Percentiles rank a stretch among this genome's conserved stretches.
Conservation (phyloP, 2,797 vertebrate genomes). For the Eremophila alpestris region DNA sequence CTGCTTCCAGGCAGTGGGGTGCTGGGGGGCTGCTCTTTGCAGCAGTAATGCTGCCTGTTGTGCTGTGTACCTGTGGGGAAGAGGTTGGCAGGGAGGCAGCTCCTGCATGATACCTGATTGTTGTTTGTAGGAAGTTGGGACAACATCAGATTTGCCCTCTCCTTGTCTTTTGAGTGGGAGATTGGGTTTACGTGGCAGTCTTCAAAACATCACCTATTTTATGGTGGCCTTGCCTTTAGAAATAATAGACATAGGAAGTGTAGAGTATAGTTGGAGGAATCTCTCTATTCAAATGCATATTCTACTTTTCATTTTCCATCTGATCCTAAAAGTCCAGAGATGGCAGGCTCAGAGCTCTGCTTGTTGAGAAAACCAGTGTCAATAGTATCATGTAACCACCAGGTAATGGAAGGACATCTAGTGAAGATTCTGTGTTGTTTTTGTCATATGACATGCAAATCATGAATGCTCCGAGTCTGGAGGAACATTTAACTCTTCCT, state of each 20-base stretch:
- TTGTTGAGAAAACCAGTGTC: background rate
- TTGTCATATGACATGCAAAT: background rate
- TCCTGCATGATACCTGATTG: background rate
- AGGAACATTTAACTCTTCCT: background rate
- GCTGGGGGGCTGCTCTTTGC: background rate
- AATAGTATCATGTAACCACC: background rate
- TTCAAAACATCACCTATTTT: background rate
- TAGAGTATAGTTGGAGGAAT: background rate
- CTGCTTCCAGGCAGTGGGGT: background rate
- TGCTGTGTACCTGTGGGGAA: background rate
- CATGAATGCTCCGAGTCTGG: background rate
- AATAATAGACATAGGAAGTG: background rate
- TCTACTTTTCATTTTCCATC: background rate
- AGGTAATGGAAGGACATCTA: background rate
- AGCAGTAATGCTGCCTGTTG: background rate
- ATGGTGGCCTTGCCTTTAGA: background rate
- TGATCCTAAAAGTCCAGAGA: background rate
- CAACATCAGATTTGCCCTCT: background rate
- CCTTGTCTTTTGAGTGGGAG: background rate
- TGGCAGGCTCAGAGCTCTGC: background rate
- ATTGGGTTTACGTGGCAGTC: rapidly evolving
- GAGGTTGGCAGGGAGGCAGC: background rate
- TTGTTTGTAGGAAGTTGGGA: background rate
- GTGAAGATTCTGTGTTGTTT: background rate
- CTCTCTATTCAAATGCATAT: background rate